phyloP scores from a whole-genome alignment of 2,888 invertebrate genomes.

The Lomographa bimaculata region DNA sequence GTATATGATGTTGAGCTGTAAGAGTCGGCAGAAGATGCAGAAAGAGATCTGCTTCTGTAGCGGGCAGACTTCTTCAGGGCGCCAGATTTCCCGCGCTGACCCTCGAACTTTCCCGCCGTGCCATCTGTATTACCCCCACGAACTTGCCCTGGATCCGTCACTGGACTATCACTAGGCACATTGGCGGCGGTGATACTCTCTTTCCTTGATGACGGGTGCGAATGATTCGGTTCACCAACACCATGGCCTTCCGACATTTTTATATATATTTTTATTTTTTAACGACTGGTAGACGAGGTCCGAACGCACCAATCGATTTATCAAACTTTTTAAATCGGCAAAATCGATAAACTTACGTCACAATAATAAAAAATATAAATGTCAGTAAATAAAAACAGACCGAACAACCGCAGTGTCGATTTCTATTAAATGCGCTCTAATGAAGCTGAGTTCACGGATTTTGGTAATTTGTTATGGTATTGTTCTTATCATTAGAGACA shows the following conservation, averaged over 20 bases:
- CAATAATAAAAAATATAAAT: conserved; percentile 27
- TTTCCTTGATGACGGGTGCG: conserved; percentile 55
- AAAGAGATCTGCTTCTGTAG: conserved; percentile 94
- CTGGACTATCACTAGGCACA: conserved; percentile 88
- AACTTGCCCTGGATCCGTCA: conserved; percentile 89
- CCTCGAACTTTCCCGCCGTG: conserved; percentile 73
- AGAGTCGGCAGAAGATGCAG: conserved; percentile 97
- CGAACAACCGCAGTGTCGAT: conserved; percentile 25
- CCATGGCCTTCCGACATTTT: conserved; percentile 70
- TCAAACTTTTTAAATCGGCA: conserved; percentile 6
- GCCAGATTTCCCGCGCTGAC: conserved; percentile 84
- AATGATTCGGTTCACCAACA: conserved; percentile 54
- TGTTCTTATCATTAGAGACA: conserved; percentile 37
- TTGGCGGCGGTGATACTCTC: conserved; percentile 71
- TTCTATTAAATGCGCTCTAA: conserved; percentile 20
- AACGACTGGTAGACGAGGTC: conserved; percentile 7
- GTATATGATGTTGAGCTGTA: conserved; percentile 93
- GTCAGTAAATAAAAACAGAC: conserved; percentile 34
- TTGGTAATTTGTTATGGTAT: conserved; percentile 13
- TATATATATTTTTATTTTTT: conserved; percentile 22
- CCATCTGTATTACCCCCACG: conserved; percentile 63
- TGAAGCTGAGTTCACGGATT: conserved; percentile 16
- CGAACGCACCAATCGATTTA: conserved; percentile 23
- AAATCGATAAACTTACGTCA: conserved; percentile 35
- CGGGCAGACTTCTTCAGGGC: conserved; percentile 94